These are phyloP conservation scores for Austrolebias charrua DNA, from an alignment of 2,797 vertebrate species.

Conservation along the genomic window DNA sequence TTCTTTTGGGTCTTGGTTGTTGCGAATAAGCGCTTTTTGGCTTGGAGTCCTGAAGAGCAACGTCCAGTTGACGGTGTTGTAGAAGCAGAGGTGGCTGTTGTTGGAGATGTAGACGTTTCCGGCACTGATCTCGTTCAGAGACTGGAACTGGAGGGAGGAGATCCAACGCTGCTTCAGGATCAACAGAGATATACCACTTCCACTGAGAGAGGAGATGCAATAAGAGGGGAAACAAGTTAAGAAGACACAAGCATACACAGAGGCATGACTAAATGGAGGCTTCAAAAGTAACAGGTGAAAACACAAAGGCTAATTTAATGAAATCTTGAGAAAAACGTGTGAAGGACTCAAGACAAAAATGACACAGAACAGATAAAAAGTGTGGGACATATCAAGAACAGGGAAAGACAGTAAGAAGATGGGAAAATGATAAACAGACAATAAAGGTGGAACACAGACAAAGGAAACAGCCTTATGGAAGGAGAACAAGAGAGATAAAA, in stretches of 20 bases:
- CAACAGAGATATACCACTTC: slow-evolving; percentile 90
- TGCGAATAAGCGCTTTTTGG: slow-evolving; percentile 89
- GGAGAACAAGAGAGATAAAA: slow-evolving; percentile 1
- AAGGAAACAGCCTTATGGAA: not conserved
- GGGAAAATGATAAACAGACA: too few species aligned
- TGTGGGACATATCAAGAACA: too few species aligned
- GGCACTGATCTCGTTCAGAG: slow-evolving; percentile 93
- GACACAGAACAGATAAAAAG: not conserved
- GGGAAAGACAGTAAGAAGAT: not conserved
- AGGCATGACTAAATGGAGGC: not conserved
- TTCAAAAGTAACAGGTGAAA: not conserved
- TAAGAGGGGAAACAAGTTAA: not conserved
- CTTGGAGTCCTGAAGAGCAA: slow-evolving; percentile 88
- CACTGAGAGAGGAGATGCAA: slow-evolving; percentile 21
- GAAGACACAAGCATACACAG: too few species aligned
- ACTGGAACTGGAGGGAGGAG: slow-evolving; percentile 92
- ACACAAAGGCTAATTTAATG: not conserved
- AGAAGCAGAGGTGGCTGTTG: slow-evolving; percentile 95
- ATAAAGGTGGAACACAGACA: not conserved
- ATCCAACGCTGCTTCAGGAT: slow-evolving; percentile 96
- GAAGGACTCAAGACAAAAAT: not conserved
- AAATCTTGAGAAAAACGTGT: not conserved
- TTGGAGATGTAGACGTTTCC: slow-evolving; percentile 98
- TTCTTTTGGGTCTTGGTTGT: slow-evolving; percentile 89
- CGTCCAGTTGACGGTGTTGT: slow-evolving; percentile 97